Evolutionary conservation across 2,113 vertebrate species (phyloP), one percentile per base, ranked within the genome.

Genomic region (Cochlearius cochlearius): DNA sequence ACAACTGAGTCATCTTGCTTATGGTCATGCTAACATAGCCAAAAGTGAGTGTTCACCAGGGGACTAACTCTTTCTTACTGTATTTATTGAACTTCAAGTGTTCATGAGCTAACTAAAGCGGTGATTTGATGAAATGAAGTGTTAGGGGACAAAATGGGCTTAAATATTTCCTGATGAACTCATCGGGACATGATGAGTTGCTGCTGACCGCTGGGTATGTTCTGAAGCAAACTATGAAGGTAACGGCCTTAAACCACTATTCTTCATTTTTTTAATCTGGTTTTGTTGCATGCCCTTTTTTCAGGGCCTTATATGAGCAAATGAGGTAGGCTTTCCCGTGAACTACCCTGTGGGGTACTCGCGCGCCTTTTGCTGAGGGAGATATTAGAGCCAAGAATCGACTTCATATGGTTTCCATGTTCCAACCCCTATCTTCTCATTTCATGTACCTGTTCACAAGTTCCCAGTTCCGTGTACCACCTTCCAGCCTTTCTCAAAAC

Each of bases 301-400:
- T 43, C 38, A 6, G 0, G 14, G 32, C 22, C 21, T 72, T 45
- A 5, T 6, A 0, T 1, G 66, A 38, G 7, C 7, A 26, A 62
- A 16, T 21, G 27, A 39, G 38, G 34, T 7, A 20, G 45, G 2
- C 38, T 58, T 66, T 7, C 6, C 60, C 0, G 0, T 49, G 9
- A 58, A 30, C 59, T 47, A 7, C 15, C 10, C 39, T 55, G 3
- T 38, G 55, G 34, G 14, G 7, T 29, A 2, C 11, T 18, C 3
- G 1, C 34, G 77, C 0, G 0, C 14, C 19, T 59, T 74, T 63
- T 86, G 38, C 55, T 81, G 41, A 9, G 27, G 32, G 15, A 53
- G 56, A 5, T 38, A 2, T 1, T 36, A 27, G n/a, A 93, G n/a
- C 58, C 58, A 59, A 8, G 29, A 68, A 36, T 23, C 3, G 15